Base-by-base conservation (phyloP, 2,113 vertebrate species). In the Mola mola region DNA sequence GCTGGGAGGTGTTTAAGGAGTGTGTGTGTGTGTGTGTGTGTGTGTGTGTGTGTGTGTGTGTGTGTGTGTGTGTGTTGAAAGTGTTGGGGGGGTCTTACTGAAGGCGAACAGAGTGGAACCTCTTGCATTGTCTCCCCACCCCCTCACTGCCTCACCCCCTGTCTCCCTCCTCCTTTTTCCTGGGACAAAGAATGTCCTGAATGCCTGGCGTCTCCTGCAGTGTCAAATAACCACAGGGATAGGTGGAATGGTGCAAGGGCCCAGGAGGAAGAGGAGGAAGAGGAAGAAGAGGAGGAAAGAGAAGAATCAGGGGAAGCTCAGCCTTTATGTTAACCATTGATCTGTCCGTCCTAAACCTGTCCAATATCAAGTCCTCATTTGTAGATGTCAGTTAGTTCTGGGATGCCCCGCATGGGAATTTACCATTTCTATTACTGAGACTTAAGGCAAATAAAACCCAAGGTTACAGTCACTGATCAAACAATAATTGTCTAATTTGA, bases 181-280 rank as follows among this genome's bases (percentile, higher is more conserved):
- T 16, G 19, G 81, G 80, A 84, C 80, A 87, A 85, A 88, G 87
- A 85, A 84, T 87, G 80, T 33, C 83, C 79, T 83, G 84, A 84
- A 88, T 84, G 82, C 81, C 83, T 78, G 78, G 64, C 77, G 75
- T 89, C 81, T 89, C 84, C 87, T 75, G 82, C 84, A 69, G 82
- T 86, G 85, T 88, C 85, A 79, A 67, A 76, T 83, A 87, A 84
- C 82, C 60, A 53, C 66, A 81, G 72, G n/a, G 66, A 84, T 59
- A 79, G 80, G 76, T 79, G 79, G 64, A 75, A 68, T 48, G 69
- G 38, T 31, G 78, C 40, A 31, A 51, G 16, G 24, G 56, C 49
- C 64, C 52, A 74, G 49, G 71, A 61, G 11, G 55, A 62, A 17
- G 42, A 60, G 25, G 55, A 31, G 8, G 58, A 36, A 11, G 56